Base-by-base conservation (phyloP, 2,888 invertebrate genomes). In the Luffia ferchaultella region DNA sequence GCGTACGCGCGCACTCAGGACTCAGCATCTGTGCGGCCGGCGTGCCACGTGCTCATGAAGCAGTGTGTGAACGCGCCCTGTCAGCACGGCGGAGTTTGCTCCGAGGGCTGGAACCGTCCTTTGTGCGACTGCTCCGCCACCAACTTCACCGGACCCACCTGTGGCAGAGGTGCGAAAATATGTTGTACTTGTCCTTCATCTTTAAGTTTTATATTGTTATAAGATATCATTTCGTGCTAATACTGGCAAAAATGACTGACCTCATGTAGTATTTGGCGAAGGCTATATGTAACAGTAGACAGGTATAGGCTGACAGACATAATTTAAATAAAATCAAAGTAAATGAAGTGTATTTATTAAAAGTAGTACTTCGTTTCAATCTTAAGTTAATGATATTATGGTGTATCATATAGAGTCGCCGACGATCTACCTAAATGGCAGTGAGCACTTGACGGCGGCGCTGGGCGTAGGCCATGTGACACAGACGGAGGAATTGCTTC, bases 91-190 rank as follows among this genome's bases (percentile, higher is more conserved):
- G 96, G 96, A 0, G 79, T 86, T 18, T 98, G 98, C 74, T 85
- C 89, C 2, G 97, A 97, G 70, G 98, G 98, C 0, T 98, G 97
- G 97, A 97, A 97, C 77, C 86, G 97, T 53, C 93, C 93, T 59
- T 88, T 95, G 49, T 98, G 98, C 68, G 97, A 98, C 73, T 98
- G 98, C 70, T 91, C 94, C 9, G 88, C 89, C 40, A 97, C 97
- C 0, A 88, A 91, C 55, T 97, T 91, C 66, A 92, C 92, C 0
- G 98, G 97, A 20, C 93, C 94, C 0, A 95, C 94, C 12, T 98
- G 98, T 78, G 95, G 95, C 56, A 86, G 93, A 80, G 91, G 93
- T 93, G 66, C 65, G 41, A n/a, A n/a, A n/a, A n/a, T n/a, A n/a
- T n/a, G n/a, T n/a, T n/a, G n/a, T n/a, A n/a, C n/a, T n/a, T n/a